Evolutionary conservation across 2,113 vertebrate genomes (phyloP).

Genomic region (Prochilodus magdalenae): DNA sequence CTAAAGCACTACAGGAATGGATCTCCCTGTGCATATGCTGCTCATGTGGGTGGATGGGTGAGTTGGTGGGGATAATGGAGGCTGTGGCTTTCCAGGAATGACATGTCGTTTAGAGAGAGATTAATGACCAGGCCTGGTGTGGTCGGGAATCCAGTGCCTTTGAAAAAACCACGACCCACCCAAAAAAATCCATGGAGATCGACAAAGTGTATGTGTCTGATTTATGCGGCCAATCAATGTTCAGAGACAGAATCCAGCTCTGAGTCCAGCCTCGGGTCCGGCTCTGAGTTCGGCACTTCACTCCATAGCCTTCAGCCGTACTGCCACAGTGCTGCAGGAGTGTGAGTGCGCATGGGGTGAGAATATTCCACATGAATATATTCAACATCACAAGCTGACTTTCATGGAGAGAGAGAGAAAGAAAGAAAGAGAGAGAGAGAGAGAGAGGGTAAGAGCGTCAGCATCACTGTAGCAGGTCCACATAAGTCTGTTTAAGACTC

Average conservation of each 20-base stretch:
- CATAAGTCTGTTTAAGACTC: not conserved
- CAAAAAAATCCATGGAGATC: constrained; percentile 46
- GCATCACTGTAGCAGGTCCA: not conserved
- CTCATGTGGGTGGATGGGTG: constrained; percentile 23
- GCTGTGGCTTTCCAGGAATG: constrained; percentile 38
- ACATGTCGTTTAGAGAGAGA: constrained; percentile 50
- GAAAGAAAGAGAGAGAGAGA: constrained; percentile 5
- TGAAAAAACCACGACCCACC: constrained; percentile 46
- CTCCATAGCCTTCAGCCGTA: not conserved
- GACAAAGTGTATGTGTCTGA: constrained; percentile 39
- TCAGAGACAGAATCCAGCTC: not conserved
- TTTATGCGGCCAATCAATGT: constrained; percentile 43
- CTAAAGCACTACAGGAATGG: constrained; percentile 2
- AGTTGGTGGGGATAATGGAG: constrained; percentile 35
- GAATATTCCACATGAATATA: constrained; percentile 32
- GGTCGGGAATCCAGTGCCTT: constrained; percentile 30
- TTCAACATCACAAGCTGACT: constrained; percentile 25
- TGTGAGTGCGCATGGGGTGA: not conserved
- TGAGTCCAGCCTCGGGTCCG: no score
- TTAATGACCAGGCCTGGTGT: constrained; percentile 46
- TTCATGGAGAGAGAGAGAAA: constrained; percentile 10
- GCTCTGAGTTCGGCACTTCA: not conserved
- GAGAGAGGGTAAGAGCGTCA: constrained; percentile 8
- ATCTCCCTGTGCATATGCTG: constrained; percentile 20
- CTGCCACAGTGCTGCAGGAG: not conserved